A percentile compares a stretch with the other conserved stretches of the same genome.
Evolutionary conservation across 2,888 invertebrate genomes (phyloP).

Genomic region (Gymnoscelis rufifasciata): DNA sequence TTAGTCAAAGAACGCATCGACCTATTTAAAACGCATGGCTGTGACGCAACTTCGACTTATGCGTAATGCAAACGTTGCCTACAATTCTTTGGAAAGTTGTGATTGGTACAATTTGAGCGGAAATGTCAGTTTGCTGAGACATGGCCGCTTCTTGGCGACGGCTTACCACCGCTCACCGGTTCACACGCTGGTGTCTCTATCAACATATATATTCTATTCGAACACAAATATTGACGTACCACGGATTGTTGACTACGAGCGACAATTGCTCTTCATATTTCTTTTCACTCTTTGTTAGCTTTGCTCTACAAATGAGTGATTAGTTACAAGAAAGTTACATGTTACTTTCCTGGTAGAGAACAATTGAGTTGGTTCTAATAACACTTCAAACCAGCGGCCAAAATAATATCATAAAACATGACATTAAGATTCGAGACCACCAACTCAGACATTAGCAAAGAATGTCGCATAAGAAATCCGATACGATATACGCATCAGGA

Average conservation of each 20-base stretch:
- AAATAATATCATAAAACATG: conserved; percentile 17
- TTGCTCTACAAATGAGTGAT: conserved; percentile 1
- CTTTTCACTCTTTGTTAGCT: conserved; percentile 2
- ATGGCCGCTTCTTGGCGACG: conserved; percentile 32
- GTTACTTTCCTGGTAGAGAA: background rate
- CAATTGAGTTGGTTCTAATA: background rate
- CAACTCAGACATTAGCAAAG: conserved; percentile 42
- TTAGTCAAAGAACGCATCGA: conserved; percentile 37
- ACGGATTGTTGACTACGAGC: conserved; percentile 36
- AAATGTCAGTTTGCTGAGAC: conserved; percentile 66
- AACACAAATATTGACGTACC: conserved; percentile 53
- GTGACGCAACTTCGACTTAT: conserved; percentile 22
- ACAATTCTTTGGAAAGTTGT: conserved; percentile 42
- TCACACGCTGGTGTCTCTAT: conserved; percentile 58
- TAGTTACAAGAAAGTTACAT: background rate
- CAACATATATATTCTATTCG: conserved; percentile 46
- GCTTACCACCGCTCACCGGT: conserved; percentile 37
- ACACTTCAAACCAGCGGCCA: background rate
- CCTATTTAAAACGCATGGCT: conserved; percentile 40
- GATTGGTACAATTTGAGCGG: conserved; percentile 52
- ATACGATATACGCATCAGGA: conserved; percentile 42
- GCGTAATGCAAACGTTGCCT: conserved; percentile 33
- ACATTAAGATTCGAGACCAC: conserved; percentile 39
- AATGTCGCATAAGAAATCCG: conserved; percentile 54
- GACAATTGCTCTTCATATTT: conserved; percentile 22